Evolutionary conservation across 2,888 invertebrate genomes (phyloP).

Genomic region (Lithophane ornitopus): DNA sequence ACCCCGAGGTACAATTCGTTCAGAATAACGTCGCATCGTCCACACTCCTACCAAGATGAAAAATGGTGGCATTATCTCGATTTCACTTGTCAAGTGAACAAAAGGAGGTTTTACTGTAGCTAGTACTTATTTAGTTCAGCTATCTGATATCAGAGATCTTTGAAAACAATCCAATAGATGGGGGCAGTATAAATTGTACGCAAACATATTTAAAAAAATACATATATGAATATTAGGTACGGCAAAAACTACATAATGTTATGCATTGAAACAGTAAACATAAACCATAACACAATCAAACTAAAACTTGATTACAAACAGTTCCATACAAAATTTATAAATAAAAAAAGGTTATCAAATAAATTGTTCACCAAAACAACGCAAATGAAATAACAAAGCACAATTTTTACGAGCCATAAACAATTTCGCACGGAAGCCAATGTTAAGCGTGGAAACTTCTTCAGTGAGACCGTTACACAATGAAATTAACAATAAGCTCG

Average conservation of each 20-base stretch:
- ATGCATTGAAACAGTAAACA: slow-evolving; percentile 6
- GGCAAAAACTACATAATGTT: neutral
- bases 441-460: slow-evolving; percentile 73
- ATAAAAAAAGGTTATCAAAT: slow-evolving; percentile 50
- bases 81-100: slow-evolving; percentile 84
- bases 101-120: slow-evolving; percentile 73
- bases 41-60: slow-evolving; percentile 84
- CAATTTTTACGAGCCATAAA: slow-evolving; percentile 75
- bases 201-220: neutral
- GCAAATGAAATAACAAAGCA: slow-evolving; percentile 68
- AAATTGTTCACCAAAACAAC: slow-evolving; percentile 60
- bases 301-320: slow-evolving; percentile 45
- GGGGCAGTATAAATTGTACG: neutral
- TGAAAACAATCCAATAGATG: slow-evolving; percentile 17
- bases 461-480: slow-evolving; percentile 74
- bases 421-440: slow-evolving; percentile 75
- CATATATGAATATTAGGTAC: neutral
- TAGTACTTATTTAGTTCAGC: slow-evolving; percentile 67
- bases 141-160: slow-evolving; percentile 54
- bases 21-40: slow-evolving; percentile 84
- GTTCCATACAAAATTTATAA: slow-evolving; percentile 28
- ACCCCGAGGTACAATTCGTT: slow-evolving; percentile 88
- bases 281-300: slow-evolving; percentile 28
- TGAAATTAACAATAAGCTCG: slow-evolving; percentile 80
- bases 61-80: slow-evolving; percentile 87